Base-by-base conservation (phyloP, 2,888 invertebrate species). In the Latrodectus hesperus region DNA sequence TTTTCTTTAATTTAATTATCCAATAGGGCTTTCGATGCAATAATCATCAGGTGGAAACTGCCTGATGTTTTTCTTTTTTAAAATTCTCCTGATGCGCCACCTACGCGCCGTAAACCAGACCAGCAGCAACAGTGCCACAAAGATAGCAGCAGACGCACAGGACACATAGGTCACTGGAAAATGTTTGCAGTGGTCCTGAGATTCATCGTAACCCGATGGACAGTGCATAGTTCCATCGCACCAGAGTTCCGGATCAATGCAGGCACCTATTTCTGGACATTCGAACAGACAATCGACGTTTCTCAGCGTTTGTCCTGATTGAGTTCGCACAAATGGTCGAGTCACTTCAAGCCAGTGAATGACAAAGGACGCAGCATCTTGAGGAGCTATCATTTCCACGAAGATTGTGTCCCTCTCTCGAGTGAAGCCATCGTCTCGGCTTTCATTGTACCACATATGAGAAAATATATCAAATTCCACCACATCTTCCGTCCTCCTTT, bases 161-260 rank as follows among this genome's bases (percentile, higher is more conserved):
- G 88, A 77, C 9, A 89, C 88, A 67, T 90, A 90, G 11, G 89
- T 67, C 17, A 85, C 81, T 14, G 90, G 90, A 64, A 90, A 89
- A 16, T 84, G 77, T 67, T 64, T 76, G 67, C 90, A 90, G 64
- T 89, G 89, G 51, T 89, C 88, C 11, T 85, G 89, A 9, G 87
- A 84, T 52, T 90, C 90, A 91, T 96, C 96, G 92, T 94, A 96
- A 1, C 96, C 96, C 8, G 96, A 96, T 16, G 96, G 96, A 91
- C 96, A 96, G 91, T 96, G 96, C 1, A 94, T 93, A 70, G 95
- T 94, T 0, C 96, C 96, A 91, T 96, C 96, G 92, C 96, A 96
- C 96, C 96, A 96, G 6, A 96, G 92, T 1, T 95, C 94, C 1
- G 95, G 94, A 89, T 95, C 95, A 91, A 96, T 96, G 92, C 96